A percentile compares a stretch with the other conserved stretches of the same genome.
Evolutionary conservation across 2,797 vertebrate species (phyloP).

Genomic region (Malacoraja senta): DNA sequence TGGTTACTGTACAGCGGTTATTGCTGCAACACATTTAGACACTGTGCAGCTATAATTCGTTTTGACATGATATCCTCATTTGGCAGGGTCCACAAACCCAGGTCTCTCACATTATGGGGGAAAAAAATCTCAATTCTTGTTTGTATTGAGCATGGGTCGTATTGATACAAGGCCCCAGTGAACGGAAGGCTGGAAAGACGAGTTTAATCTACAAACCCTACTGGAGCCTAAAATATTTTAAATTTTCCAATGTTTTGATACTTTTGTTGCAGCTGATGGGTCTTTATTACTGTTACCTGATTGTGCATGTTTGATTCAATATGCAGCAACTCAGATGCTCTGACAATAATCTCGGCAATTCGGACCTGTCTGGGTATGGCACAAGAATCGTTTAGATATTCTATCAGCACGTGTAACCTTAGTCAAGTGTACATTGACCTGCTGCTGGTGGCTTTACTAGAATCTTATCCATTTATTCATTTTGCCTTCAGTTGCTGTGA

Average conservation of each 20-base stretch:
- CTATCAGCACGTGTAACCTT: conserved; percentile 1
- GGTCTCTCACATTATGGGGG: conserved; percentile 47
- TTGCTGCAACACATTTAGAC: conserved; percentile 53
- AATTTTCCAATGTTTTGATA: background rate
- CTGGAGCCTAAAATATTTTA: conserved; percentile 40
- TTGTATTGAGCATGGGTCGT: conserved; percentile 27
- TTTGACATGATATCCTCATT: conserved; percentile 57
- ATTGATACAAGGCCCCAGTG: conserved; percentile 28
- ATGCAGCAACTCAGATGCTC: background rate
- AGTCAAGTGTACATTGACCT: background rate
- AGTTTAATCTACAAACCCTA: conserved; percentile 38
- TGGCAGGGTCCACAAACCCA: conserved; percentile 55
- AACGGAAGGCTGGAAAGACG: conserved; percentile 38
- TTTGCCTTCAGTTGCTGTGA: background rate
- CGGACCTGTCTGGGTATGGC: background rate
- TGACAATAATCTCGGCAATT: background rate
- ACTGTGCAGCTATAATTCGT: conserved; percentile 56
- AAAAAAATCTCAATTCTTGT: conserved; percentile 38
- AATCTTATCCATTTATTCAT: background rate
- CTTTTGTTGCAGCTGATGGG: background rate
- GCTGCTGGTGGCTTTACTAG: background rate
- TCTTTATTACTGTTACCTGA: background rate
- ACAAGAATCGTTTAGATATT: conserved; percentile 15
- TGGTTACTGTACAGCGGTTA: conserved; percentile 52
- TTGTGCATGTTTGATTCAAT: background rate